phyloP scores from a whole-genome alignment of 1,140 invertebrate species.

The Batillaria attramentaria region DNA sequence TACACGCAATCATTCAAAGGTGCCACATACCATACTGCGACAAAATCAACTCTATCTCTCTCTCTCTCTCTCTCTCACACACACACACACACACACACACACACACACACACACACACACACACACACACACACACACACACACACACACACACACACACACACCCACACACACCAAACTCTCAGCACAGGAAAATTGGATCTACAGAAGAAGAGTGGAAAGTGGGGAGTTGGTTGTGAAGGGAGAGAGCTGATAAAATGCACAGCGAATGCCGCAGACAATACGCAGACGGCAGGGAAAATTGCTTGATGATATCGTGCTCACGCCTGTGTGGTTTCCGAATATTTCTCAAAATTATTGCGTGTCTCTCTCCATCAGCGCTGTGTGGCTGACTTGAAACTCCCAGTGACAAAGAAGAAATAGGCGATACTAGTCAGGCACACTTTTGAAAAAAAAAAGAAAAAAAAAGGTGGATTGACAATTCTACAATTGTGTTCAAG shows the following conservation, averaged over 20 bases:
- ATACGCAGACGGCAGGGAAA: slow-evolving; percentile 1
- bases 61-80: not conserved
- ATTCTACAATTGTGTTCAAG: no score
- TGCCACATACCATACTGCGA: not conserved
- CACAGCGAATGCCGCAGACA: not conserved
- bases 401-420: no score
- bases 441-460: no score
- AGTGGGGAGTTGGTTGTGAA: not conserved
- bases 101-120: not conserved
- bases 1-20: not conserved
- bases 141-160: not conserved
- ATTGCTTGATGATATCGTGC: not conserved
- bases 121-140: not conserved
- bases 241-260: no score
- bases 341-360: slow-evolving; percentile 14
- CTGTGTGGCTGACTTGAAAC: no score
- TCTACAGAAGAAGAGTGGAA: not conserved
- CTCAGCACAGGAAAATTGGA: not conserved
- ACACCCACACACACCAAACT: not conserved
- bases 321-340: not conserved
- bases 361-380: no score
- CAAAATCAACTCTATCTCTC: not conserved
- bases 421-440: no score
- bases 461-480: no score
- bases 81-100: slow-evolving; percentile 16